Evolutionary conservation across 30 jellyfish, hydroid and myxozoan genomes (phyloP).

Genomic region (Chrysaora quinquecirrha): DNA sequence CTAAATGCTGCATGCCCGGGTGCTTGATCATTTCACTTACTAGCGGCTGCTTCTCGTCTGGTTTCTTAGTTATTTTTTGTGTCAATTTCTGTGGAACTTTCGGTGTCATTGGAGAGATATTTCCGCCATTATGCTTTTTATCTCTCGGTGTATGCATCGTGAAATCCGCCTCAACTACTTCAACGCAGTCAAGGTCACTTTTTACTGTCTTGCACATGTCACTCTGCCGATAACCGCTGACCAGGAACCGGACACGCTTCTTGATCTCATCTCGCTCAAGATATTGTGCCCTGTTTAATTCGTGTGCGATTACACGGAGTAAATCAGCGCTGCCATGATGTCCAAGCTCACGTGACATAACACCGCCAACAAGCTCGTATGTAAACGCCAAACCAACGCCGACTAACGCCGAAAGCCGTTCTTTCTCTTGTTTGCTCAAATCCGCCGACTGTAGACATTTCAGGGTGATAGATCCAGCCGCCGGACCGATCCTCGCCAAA

Average conservation of each 20-base stretch:
- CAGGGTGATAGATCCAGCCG: slow-evolving; percentile 47
- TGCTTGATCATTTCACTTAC: background rate
- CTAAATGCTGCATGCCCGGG: slow-evolving; percentile 2
- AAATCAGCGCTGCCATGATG: slow-evolving; percentile 74
- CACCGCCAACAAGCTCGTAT: slow-evolving; percentile 61
- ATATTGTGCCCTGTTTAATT: slow-evolving; percentile 57
- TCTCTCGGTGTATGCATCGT: slow-evolving; percentile 55
- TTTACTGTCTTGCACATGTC: slow-evolving; percentile 50
- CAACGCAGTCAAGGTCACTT: slow-evolving; percentile 67
- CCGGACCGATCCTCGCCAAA: slow-evolving; percentile 68
- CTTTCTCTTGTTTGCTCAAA: slow-evolving; percentile 44
- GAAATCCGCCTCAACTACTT: slow-evolving; percentile 70
- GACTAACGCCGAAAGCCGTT: slow-evolving; percentile 42
- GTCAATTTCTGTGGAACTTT: background rate
- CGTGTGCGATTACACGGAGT: slow-evolving; percentile 66
- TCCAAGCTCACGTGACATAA: slow-evolving; percentile 58
- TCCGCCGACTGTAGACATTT: slow-evolving; percentile 46
- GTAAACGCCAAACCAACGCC: slow-evolving; percentile 71
- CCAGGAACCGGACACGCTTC: slow-evolving; percentile 62
- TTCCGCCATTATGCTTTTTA: background rate
- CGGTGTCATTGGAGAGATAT: background rate
- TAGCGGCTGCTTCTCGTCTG: background rate
- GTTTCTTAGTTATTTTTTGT: background rate
- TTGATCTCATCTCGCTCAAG: slow-evolving; percentile 61
- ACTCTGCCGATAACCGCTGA: slow-evolving; percentile 67